Conservation (phyloP, 2,797 vertebrate species). For the Melanotaenia maccullochi region DNA sequence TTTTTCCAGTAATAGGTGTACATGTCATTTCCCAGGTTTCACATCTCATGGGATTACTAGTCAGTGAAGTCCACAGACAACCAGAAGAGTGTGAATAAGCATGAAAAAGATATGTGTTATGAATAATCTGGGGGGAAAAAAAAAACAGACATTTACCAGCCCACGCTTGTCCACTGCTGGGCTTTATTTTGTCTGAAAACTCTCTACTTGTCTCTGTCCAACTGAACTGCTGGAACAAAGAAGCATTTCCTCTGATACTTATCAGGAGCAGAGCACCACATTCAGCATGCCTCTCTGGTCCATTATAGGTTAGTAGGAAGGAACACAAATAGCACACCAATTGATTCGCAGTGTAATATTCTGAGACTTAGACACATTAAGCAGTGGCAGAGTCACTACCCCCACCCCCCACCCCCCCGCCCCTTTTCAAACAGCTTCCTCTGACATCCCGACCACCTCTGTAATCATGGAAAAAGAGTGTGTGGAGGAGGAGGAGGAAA, state of each 20-base stretch:
- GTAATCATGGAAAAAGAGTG: constrained; percentile 81
- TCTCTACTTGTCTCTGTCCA: constrained; percentile 50
- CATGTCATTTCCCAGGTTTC: constrained; percentile 43
- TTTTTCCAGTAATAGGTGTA: constrained; percentile 43
- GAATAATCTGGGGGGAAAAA: constrained; percentile 53
- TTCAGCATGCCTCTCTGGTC: constrained; percentile 69
- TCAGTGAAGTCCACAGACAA: constrained; percentile 34
- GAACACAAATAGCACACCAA: constrained; percentile 75
- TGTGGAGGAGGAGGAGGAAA: constrained; percentile 41
- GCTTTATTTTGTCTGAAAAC: constrained; percentile 68
- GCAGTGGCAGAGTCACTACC: constrained; percentile 47
- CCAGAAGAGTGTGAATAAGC: constrained; percentile 17
- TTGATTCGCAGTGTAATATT: constrained; percentile 65
- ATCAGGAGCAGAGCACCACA: constrained; percentile 59
- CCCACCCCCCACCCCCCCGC: constrained; percentile 22
- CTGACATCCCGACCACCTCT: constrained; percentile 77
- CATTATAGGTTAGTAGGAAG: constrained; percentile 75
- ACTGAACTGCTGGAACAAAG: constrained; percentile 66
- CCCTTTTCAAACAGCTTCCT: constrained; percentile 83
- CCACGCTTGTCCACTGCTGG: constrained; percentile 43
- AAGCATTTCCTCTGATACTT: constrained; percentile 73
- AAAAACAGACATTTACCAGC: constrained; percentile 51
- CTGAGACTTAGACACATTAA: constrained; percentile 60
- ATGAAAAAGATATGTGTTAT: constrained; percentile 38
- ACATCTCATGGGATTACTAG: constrained; percentile 41